Base-by-base conservation (phyloP, 2,888 invertebrate genomes). In the Mythimna ferrago region DNA sequence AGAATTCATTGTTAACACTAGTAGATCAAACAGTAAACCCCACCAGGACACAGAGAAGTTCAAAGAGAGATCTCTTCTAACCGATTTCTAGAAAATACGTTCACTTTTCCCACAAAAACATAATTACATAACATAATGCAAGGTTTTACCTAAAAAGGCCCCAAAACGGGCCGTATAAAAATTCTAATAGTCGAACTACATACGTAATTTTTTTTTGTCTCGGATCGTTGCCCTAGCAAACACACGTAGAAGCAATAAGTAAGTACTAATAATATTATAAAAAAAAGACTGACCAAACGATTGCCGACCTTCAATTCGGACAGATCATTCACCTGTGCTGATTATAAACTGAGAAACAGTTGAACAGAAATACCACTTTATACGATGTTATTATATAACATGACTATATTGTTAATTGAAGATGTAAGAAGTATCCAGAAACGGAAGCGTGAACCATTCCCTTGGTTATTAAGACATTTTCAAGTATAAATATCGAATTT, bases 261-360 rank as follows among this genome's bases (percentile, higher is more conserved):
- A 88, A 86, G 88, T 87, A 88, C 88, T 91, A 88, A 90, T 89
- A 91, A 89, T 91, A 89, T 88, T 85, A 86, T 86, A 16, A 81
- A 87, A 93, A 94, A 79, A 93, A 95, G 94, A 93, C 92, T 92
- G 90, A 91, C 93, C 93, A 93, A 93, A 91, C 93, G 89, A 91
- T 90, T 86, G 86, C 83, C 93, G 95, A 94, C 96, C 94, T 96
- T 95, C 94, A 93, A 93, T 92, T 89, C 90, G 89, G 90, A 84
- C 88, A 91, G 94, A 94, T 89, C 95, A 89, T 95, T 96, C 94
- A 96, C 94, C 95, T 94, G 91, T 81, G 83, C 87, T 79, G 79
- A 81, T 87, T 81, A 81, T 79, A 70, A 26, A 84, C 81, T 65
- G 68, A 65, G 66, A 41, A 81, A 69, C 35, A 66, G 7, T 58